These are phyloP conservation scores for Andinoacara biseriatus DNA, from an alignment of 2,113 vertebrate genomes.

Conservation along the genomic window DNA sequence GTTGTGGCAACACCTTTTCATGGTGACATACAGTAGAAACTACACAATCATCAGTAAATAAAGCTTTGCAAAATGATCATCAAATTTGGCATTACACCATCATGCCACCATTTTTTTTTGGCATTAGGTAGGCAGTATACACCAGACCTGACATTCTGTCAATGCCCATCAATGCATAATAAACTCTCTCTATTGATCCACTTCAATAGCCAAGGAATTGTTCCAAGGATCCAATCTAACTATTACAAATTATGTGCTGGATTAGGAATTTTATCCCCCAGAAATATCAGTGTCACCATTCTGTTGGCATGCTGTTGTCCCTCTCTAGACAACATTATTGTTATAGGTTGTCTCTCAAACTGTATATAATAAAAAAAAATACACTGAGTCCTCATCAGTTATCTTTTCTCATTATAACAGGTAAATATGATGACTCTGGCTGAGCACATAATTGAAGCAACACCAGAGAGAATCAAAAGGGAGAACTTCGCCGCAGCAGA, in stretches of 20 bases:
- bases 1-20: background rate
- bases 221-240: conserved; percentile 65
- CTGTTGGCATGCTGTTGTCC: background rate
- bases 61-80: conserved; percentile 6
- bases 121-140: conserved; percentile 8
- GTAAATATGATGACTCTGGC: conserved; percentile 99
- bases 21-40: background rate
- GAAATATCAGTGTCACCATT: conserved; percentile 29
- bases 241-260: conserved; percentile 48
- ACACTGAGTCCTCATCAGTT: background rate
- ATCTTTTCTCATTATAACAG: conserved; percentile 66
- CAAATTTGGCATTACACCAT: background rate
- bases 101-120: background rate
- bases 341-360: background rate
- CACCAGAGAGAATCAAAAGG: conserved; percentile 95
- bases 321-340: background rate
- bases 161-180: conserved; percentile 76
- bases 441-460: conserved; percentile 98
- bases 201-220: conserved; percentile 65
- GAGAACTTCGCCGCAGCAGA: conserved; percentile 91
- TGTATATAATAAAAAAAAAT: background rate
- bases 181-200: conserved; percentile 78
- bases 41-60: background rate
- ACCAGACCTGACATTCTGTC: conserved; percentile 49
- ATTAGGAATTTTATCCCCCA: conserved; percentile 32